Evolutionary conservation across 2,113 vertebrate genomes (phyloP).

Genomic region (Coptodon rendalli): DNA sequence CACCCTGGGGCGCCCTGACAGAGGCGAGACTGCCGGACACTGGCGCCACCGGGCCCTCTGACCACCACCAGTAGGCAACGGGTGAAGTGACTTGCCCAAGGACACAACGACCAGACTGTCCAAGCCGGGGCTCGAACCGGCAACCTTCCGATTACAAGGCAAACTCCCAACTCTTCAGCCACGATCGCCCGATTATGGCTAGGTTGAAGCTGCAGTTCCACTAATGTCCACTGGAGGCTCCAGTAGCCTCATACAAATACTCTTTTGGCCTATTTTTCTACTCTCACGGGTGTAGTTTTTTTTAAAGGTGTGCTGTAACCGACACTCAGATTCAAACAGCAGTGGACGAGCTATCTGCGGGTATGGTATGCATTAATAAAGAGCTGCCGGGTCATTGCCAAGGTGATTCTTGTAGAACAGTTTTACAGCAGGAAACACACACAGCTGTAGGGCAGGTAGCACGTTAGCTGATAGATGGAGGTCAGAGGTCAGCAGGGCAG

Average conservation of each 20-base stretch:
- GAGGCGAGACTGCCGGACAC: too few species aligned
- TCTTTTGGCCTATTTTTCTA: not conserved
- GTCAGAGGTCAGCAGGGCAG: constrained; percentile 37
- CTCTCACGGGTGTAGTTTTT: not conserved
- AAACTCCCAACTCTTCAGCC: too few species aligned
- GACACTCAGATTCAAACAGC: not conserved
- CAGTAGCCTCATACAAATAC: fast-evolving
- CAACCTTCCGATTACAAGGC: too few species aligned
- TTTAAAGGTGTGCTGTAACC: not conserved
- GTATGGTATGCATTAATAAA: not conserved
- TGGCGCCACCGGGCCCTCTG: too few species aligned
- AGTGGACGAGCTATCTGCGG: not conserved
- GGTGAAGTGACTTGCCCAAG: too few species aligned
- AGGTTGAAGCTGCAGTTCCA: not conserved
- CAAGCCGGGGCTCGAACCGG: too few species aligned
- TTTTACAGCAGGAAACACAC: not conserved
- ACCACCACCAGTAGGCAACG: too few species aligned
- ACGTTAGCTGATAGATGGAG: constrained; percentile 17
- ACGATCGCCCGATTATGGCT: not conserved
- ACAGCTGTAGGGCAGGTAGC: constrained; percentile 1
- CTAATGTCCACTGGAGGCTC: not conserved
- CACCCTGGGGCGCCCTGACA: too few species aligned
- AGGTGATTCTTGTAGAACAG: not conserved
- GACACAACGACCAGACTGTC: too few species aligned
- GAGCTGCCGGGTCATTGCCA: not conserved